Evolutionary conservation across 2,888 invertebrate species (phyloP), one percentile per base, ranked within the genome.

Genomic region (Cerceris rybyensis): DNA sequence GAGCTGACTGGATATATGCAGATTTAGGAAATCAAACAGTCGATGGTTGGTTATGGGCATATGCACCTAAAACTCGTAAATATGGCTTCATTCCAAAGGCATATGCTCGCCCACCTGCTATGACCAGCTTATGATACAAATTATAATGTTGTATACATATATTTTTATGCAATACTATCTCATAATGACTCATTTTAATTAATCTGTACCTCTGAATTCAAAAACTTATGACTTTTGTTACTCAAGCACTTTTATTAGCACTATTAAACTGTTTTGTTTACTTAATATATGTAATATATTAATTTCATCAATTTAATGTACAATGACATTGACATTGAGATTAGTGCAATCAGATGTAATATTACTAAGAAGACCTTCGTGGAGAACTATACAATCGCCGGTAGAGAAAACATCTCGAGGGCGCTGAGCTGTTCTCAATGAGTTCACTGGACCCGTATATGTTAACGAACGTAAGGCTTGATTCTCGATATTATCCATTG

Each of bases 21-120:
- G 98, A 98, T 93, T 94, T 98, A 64, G 96, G 96, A 87, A 97
- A 98, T 93, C 98, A 98, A 93, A 98, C 98, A 0, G 98, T 97
- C 50, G 98, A 98, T 92, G 98, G 98, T 50, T 98, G 97, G 98
- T 93, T 98, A 81, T 98, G 97, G 98, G 97, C 98, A 0, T 98
- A 98, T 93, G 98, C 98, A 9, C 98, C 98, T 8, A 97, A 97
- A 93, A 96, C 97, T 2, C 94, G 97, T 42, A 97, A 98, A 92
- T 98, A 98, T 90, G 98, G 98, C 49, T 98, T 98, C 93, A 98
- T 98, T 82, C 98, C 98, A 72, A 98, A 98, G 91, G 98, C 98
- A 0, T 98, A 98, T 90, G 98, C 98, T 8, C 94, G 98, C 16
- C 97, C 98, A 6, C 98, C 98, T 11, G 98, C 98, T 81, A 98